Base-by-base conservation (phyloP, 2,113 vertebrate species). In the Uria aalge region DNA sequence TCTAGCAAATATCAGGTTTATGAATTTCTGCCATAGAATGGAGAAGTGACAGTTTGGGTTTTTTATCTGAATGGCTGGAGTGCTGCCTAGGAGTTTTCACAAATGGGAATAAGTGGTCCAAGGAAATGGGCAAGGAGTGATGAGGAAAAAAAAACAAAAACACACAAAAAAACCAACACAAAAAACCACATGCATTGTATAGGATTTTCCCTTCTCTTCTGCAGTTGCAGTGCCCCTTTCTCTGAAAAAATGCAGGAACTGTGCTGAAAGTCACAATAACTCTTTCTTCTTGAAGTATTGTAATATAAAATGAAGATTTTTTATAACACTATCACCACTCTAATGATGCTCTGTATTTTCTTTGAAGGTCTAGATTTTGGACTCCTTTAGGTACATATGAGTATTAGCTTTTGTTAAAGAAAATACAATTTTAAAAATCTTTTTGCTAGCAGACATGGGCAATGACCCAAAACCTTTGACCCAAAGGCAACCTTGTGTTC, bases 201-300 rank as follows among this genome's bases (percentile, higher is more conserved):
- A 48, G 6, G 22, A 41, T 41, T 85, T 82, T 83, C 38, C 3
- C 5, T 83, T 55, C 34, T 50, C 17, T 55, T 88, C 74, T 4
- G 2, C 41, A 45, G 8, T 30, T 4, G 2, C 41, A 45, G 9
- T 30, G 5, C 2, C 3, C 0, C 24, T 90, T 89, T 63, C 6
- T 90, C 56, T 78, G 30, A 80, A 84, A 64, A 59, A 87, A 38
- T 3, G 34, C 18, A 50, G 7, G 11, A 77, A 34, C 2, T 50
- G 18, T 68, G 5, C 16, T 55, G 43, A 83, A 94, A 82, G 16
- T 29, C 53, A 48, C 34, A 57, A 4, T 76, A 86, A 80, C 15
- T 53, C 13, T 52, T 69, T 67, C 45, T 64, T 88, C 24, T 52
- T 43, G 15, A 72, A 76, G 11, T 78, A 50, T 18, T 72, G 18